phyloP scores from a whole-genome alignment of 1,140 invertebrate species.

The Limonius californicus region DNA sequence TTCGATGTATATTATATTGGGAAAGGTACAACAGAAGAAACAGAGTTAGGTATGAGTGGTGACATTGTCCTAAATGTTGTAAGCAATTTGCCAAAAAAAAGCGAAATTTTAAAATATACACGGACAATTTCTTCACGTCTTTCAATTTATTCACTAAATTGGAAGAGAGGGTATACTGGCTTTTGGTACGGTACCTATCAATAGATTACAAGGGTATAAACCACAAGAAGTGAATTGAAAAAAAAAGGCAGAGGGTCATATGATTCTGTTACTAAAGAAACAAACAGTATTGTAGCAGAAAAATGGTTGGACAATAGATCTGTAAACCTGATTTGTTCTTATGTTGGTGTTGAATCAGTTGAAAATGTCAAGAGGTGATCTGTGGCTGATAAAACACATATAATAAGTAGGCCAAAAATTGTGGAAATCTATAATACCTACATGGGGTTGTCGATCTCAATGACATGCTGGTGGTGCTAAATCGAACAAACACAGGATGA shows the following conservation, averaged over 20 bases:
- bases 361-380: not conserved
- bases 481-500: no score
- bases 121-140: conserved; percentile 29
- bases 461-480: conserved; percentile 19
- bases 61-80: conserved; percentile 28
- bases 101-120: conserved; percentile 32
- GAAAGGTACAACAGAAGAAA: conserved; percentile 23
- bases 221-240: not conserved
- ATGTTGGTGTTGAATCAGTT: not conserved
- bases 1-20: conserved; percentile 39
- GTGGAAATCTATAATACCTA: conserved; percentile 20
- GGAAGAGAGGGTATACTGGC: no score
- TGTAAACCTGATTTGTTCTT: not conserved
- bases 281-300: not conserved
- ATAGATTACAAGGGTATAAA: not conserved
- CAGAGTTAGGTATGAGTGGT: conserved; percentile 28
- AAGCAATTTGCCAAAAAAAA: conserved; percentile 22
- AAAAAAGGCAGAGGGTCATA: conserved; percentile 8
- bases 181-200: no score
- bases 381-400: conserved; percentile 1
- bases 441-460: conserved; percentile 25
- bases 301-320: conserved; percentile 15
- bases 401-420: conserved; percentile 13
- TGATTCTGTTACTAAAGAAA: not conserved
- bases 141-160: conserved; percentile 14